These are phyloP conservation scores for Dolichoris vasculosae DNA, from an alignment of 1,140 invertebrate species.

Conservation along the genomic window DNA sequence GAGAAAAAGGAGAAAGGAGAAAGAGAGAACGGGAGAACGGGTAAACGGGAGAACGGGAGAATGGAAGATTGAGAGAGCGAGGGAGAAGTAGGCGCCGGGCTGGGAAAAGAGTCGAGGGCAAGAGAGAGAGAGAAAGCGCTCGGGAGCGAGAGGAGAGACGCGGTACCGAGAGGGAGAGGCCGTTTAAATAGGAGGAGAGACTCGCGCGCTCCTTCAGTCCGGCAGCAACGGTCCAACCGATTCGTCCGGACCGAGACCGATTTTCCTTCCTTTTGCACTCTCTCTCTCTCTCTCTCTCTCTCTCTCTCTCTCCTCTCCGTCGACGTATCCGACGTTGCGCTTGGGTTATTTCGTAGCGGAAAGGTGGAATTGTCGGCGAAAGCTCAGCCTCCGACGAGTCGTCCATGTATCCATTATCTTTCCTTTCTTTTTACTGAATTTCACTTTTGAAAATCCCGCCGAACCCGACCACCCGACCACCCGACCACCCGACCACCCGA, in stretches of 20 bases:
- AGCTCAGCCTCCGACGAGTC: background rate
- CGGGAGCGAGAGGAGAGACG: slow-evolving; percentile 50
- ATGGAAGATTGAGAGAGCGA: background rate
- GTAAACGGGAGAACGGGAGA: slow-evolving; percentile 9
- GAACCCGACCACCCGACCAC: too few species aligned
- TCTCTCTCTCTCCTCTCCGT: background rate
- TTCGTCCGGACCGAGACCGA: slow-evolving; percentile 58
- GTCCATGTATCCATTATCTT: background rate
- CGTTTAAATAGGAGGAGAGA: slow-evolving; percentile 72
- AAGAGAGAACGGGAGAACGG: background rate
- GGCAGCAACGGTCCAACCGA: slow-evolving; percentile 69
- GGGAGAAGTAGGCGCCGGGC: background rate
- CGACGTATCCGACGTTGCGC: too few species aligned
- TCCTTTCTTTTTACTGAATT: background rate
- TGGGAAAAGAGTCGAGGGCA: background rate
- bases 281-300: background rate
- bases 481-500: too few species aligned
- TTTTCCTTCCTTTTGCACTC: slow-evolving; percentile 25
- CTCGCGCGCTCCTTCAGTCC: slow-evolving; percentile 73
- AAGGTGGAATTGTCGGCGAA: background rate
- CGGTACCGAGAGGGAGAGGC: slow-evolving; percentile 61
- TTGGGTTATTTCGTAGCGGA: background rate
- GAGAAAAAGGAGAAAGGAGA: background rate
- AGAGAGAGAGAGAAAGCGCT: background rate
- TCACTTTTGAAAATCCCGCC: slow-evolving; percentile 19